Evolutionary conservation across 2,888 invertebrate genomes (phyloP).

Genomic region (Steinernema scapterisci): DNA sequence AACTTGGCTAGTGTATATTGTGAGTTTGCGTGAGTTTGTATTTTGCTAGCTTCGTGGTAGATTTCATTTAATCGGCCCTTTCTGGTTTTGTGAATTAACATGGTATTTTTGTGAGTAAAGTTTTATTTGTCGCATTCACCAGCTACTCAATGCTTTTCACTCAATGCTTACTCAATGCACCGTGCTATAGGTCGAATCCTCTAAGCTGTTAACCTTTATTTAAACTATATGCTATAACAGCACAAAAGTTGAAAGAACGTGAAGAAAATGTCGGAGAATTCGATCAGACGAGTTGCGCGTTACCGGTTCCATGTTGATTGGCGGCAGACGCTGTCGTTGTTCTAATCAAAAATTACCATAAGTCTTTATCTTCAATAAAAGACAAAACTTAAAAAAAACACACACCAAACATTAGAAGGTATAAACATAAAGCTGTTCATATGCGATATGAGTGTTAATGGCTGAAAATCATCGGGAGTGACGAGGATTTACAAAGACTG

Average conservation of each 20-base stretch:
- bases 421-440: not conserved
- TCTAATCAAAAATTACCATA: not conserved
- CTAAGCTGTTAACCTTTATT: not conserved
- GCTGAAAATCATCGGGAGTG: not conserved
- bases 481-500: not conserved
- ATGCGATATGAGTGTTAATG: conserved; percentile 7
- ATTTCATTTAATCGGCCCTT: not conserved
- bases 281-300: conserved; percentile 21
- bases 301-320: not conserved
- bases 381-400: not conserved
- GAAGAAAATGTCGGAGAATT: conserved; percentile 17
- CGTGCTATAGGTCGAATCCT: no score
- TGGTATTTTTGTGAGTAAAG: conserved; percentile 25
- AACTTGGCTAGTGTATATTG: conserved; percentile 1
- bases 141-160: no score
- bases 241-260: conserved; percentile 29
- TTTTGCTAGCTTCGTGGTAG: conserved; percentile 9
- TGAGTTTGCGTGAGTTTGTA: not conserved
- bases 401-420: conserved; percentile 2
- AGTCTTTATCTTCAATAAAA: not conserved
- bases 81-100: not conserved
- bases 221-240: conserved; percentile 28
- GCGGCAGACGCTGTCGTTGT: conserved; percentile 24
- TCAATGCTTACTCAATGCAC: no score
- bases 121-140: not conserved